Conservation (phyloP, 1,140 invertebrate species). For the Microplitis mediator region DNA sequence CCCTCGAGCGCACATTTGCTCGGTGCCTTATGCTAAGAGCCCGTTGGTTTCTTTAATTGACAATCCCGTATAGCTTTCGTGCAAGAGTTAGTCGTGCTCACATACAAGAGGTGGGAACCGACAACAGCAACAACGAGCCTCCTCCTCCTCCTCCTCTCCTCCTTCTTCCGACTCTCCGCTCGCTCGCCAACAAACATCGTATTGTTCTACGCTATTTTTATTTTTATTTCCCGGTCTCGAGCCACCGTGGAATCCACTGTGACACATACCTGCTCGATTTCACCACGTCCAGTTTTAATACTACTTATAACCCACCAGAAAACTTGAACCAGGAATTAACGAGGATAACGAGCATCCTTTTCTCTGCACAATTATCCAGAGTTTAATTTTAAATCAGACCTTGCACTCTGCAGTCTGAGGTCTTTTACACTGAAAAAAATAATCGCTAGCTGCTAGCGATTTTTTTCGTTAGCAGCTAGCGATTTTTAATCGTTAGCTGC, state of each 20-base stretch:
- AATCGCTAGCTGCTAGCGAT: too few relatives aligned
- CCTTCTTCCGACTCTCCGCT: too few relatives aligned
- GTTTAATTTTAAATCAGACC: background rate
- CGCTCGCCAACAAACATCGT: conserved; percentile 47
- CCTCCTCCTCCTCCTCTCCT: too few relatives aligned
- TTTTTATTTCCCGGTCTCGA: conserved; percentile 36
- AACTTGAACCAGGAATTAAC: conserved; percentile 7
- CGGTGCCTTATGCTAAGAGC: conserved; percentile 48
- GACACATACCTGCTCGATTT: conserved; percentile 27
- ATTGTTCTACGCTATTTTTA: conserved; percentile 44
- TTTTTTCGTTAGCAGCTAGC: too few relatives aligned
- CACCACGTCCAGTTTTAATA: background rate
- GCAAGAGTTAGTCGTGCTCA: conserved; percentile 19
- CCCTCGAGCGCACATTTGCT: background rate
- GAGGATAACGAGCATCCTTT: conserved; percentile 15
- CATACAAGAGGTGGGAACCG: conserved; percentile 48
- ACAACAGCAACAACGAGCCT: conserved; percentile 34
- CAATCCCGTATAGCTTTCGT: conserved; percentile 39
- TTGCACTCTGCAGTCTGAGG: too few relatives aligned
- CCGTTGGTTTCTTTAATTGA: conserved; percentile 51
- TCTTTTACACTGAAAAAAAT: too few relatives aligned
- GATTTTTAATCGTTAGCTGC: too few relatives aligned
- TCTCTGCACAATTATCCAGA: background rate
- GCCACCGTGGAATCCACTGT: conserved; percentile 17
- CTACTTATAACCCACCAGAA: background rate